Conservation (phyloP, 2,888 invertebrate genomes). For the Allacma fusca region DNA sequence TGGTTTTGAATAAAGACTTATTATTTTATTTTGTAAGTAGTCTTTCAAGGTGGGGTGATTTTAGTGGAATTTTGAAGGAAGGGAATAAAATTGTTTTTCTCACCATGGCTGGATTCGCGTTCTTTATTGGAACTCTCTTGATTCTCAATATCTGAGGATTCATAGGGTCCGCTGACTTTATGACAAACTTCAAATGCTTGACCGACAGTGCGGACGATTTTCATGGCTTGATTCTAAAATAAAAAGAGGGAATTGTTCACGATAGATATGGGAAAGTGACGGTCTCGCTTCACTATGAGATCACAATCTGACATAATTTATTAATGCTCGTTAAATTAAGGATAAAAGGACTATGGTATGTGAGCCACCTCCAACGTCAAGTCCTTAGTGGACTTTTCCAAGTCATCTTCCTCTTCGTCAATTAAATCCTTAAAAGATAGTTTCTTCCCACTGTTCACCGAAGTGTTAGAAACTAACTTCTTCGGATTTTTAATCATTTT, state of each 20-base stretch:
- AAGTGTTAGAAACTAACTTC: slow-evolving; percentile 27
- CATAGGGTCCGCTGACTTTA: slow-evolving; percentile 74
- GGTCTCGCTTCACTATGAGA: neutral
- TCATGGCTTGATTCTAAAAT: slow-evolving; percentile 95
- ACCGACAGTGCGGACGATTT: slow-evolving; percentile 96
- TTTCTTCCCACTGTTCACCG: slow-evolving; percentile 36
- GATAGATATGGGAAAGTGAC: neutral
- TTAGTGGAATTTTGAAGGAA: no score
- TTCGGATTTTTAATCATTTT: slow-evolving; percentile 40
- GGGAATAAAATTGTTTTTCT: no score
- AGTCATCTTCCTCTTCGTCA: slow-evolving; percentile 33
- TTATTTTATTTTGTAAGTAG: no score
- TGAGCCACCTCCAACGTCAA: slow-evolving; percentile 68
- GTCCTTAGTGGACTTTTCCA: slow-evolving; percentile 69
- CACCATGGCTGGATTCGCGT: neutral
- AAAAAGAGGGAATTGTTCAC: slow-evolving; percentile 56
- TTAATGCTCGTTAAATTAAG: neutral
- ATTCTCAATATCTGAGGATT: slow-evolving; percentile 64
- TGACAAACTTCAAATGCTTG: slow-evolving; percentile 99
- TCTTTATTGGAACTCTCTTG: slow-evolving; percentile 24
- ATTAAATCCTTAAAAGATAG: slow-evolving; percentile 42
- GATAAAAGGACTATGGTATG: neutral
- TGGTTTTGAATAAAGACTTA: no score
- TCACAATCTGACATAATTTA: neutral
- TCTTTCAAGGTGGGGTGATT: no score